phyloP scores from a whole-genome alignment of 2,888 invertebrate genomes.

The Eubasilissa splendida region DNA sequence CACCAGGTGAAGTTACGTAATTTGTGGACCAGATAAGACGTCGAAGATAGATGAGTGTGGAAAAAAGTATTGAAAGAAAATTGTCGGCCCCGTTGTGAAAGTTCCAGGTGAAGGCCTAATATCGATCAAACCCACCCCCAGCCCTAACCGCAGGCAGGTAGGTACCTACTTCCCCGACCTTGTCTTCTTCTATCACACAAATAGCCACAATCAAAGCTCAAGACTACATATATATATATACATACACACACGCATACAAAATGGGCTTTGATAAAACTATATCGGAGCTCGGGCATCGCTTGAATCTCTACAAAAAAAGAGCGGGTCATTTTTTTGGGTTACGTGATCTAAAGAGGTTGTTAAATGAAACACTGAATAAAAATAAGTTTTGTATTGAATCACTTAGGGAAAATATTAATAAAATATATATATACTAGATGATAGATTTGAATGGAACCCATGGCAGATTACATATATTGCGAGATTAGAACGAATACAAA shows the following conservation, averaged over 20 bases:
- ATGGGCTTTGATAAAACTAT: no score
- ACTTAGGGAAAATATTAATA: constrained; percentile 10
- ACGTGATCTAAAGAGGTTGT: constrained; percentile 8
- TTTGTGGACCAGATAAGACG: constrained; percentile 35
- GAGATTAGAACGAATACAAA: no score
- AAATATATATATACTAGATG: background rate
- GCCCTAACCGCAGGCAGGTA: constrained; percentile 14
- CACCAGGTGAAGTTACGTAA: constrained; percentile 35
- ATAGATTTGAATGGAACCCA: background rate
- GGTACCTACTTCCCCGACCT: constrained; percentile 16
- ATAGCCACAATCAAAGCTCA: constrained; percentile 35
- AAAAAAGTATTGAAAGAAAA: constrained; percentile 38
- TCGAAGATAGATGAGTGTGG: constrained; percentile 30
- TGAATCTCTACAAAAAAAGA: background rate
- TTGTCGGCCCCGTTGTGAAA: constrained; percentile 37
- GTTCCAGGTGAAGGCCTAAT: constrained; percentile 53
- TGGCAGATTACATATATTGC: no score
- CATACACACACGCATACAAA: no score
- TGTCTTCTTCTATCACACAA: constrained; percentile 35
- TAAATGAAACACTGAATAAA: constrained; percentile 16
- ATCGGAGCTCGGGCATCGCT: no score
- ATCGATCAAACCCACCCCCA: constrained; percentile 55
- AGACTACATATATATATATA: background rate
- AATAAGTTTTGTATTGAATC: constrained; percentile 13
- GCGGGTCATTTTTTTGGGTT: background rate